phyloP scores from a whole-genome alignment of 1,140 invertebrate genomes.

The Helicorthomorpha holstii region DNA sequence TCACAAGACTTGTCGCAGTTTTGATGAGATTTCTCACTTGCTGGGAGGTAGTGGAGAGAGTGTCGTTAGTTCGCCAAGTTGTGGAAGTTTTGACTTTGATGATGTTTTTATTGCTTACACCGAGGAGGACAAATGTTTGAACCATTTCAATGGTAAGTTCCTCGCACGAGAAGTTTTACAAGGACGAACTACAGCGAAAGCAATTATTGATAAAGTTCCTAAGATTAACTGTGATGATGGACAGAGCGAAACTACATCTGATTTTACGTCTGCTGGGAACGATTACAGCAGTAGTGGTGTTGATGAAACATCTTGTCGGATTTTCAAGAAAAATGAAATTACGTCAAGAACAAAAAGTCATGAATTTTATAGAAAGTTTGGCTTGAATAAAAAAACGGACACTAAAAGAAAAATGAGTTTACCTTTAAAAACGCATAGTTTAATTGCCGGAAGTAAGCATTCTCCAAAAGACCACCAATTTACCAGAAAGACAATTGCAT shows the following conservation, averaged over 20 bases:
- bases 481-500: too few species aligned
- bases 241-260: neutral
- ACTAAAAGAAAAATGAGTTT: neutral
- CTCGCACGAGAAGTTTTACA: neutral
- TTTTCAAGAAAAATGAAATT: neutral
- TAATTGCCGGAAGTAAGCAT: neutral
- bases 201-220: neutral
- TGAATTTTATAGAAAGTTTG: neutral
- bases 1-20: neutral
- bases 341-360: neutral
- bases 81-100: constrained; percentile 15
- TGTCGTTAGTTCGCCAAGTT: constrained; percentile 7
- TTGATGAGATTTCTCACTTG: constrained; percentile 4
- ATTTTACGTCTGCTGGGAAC: neutral
- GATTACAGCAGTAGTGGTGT: neutral
- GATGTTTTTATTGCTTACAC: constrained; percentile 15
- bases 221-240: neutral
- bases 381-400: neutral
- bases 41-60: constrained; percentile 6
- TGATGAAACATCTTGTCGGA: neutral
- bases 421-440: neutral
- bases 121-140: constrained; percentile 3
- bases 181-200: neutral
- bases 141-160: neutral
- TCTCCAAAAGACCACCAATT: too few species aligned